Evolutionary conservation across 1,140 invertebrate genomes (phyloP).

Genomic region (Leucophenga varia): DNA sequence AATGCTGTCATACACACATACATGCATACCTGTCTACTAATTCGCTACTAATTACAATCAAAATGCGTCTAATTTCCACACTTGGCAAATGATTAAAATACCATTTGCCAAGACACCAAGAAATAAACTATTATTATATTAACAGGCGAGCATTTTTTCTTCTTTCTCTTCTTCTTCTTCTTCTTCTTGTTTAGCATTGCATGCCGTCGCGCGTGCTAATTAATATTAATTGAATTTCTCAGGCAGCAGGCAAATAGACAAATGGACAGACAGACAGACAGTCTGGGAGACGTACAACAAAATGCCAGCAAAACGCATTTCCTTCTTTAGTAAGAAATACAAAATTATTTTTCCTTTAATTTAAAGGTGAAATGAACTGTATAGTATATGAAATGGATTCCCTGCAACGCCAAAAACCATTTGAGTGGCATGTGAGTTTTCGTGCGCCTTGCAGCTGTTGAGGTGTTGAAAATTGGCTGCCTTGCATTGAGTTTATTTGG

Average conservation of each 20-base stretch:
- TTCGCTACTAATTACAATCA: slow-evolving; percentile 40
- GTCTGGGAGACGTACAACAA: no score
- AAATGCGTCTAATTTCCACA: slow-evolving; percentile 53
- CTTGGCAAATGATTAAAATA: slow-evolving; percentile 55
- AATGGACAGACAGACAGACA: background rate
- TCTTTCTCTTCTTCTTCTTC: no score
- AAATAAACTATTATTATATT: background rate
- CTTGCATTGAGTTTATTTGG: no score
- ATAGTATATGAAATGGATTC: no score
- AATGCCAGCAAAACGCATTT: no score
- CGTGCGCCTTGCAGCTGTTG: slow-evolving; percentile 2
- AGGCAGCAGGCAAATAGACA: slow-evolving; percentile 2
- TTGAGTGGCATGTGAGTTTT: slow-evolving; percentile 3
- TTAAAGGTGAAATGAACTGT: no score
- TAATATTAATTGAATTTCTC: slow-evolving; percentile 52
- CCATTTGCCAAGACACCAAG: no score
- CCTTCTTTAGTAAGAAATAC: no score
- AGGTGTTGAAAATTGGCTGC: slow-evolving; percentile 16
- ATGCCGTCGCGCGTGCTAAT: slow-evolving; percentile 32
- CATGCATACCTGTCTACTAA: slow-evolving; percentile 14
- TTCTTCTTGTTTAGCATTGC: no score
- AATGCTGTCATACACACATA: slow-evolving; percentile 15
- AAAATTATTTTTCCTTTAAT: no score
- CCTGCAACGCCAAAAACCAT: no score
- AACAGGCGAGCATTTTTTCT: no score